Evolutionary conservation across 1,140 invertebrate species (phyloP).

Genomic region (Danaus melanippus): DNA sequence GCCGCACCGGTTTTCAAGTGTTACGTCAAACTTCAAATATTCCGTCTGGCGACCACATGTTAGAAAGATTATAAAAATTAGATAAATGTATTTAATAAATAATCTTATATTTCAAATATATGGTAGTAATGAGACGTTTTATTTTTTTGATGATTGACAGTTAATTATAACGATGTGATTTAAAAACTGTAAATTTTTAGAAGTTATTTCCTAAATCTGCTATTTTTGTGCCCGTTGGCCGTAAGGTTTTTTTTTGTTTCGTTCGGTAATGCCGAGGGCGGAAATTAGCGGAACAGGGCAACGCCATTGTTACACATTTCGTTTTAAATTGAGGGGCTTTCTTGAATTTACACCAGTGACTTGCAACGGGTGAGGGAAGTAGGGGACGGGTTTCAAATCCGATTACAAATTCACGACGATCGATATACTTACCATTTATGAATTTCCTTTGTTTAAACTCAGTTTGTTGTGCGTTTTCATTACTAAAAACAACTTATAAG

Average conservation of each 20-base stretch:
- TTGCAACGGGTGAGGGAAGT: slow-evolving; percentile 31
- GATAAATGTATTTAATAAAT: slow-evolving; percentile 16
- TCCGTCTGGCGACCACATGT: slow-evolving; percentile 20
- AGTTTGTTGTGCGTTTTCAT: background rate
- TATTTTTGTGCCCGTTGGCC: slow-evolving; percentile 2
- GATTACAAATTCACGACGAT: slow-evolving; percentile 25
- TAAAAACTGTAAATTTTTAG: background rate
- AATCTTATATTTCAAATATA: background rate
- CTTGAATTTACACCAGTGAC: slow-evolving; percentile 69
- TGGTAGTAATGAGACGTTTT: too few relatives aligned
- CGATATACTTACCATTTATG: slow-evolving; percentile 26
- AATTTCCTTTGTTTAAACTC: slow-evolving; percentile 24
- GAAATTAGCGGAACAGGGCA: slow-evolving; percentile 62
- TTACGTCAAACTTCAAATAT: slow-evolving; percentile 15
- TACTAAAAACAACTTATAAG: background rate
- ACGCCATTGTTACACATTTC: slow-evolving; percentile 65
- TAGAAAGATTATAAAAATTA: slow-evolving; percentile 16
- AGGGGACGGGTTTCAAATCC: slow-evolving; percentile 16
- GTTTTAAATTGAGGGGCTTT: slow-evolving; percentile 67
- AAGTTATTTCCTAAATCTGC: slow-evolving; percentile 1
- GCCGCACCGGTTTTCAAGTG: slow-evolving; percentile 13
- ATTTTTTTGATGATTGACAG: slow-evolving; percentile 3
- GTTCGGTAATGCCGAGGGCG: slow-evolving; percentile 39
- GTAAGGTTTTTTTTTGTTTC: slow-evolving; percentile 11
- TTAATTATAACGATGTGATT: slow-evolving; percentile 1